Evolutionary conservation across 2,113 vertebrate genomes (phyloP).

Genomic region (Marcusenius ussheri): DNA sequence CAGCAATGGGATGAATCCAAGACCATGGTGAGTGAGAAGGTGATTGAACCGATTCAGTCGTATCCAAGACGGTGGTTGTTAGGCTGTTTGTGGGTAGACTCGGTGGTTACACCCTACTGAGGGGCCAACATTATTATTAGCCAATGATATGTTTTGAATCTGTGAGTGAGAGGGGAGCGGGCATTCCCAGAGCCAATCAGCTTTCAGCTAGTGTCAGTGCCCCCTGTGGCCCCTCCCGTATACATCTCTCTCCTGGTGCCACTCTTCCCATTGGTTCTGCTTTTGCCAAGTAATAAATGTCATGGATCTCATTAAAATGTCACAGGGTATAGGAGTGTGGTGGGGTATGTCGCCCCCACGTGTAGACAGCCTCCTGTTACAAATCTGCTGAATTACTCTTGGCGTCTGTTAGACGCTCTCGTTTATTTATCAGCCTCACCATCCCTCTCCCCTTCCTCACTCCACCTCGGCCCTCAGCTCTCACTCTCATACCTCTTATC

Average conservation of each 20-base stretch:
- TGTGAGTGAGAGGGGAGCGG: not conserved
- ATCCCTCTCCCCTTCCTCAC: not conserved
- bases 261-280: not conserved
- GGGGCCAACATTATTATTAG: not conserved
- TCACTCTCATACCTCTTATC: not conserved
- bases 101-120: not conserved
- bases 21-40: not conserved
- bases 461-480: not conserved
- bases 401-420: not conserved
- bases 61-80: not conserved
- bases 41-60: not conserved
- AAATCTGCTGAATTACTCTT: not conserved
- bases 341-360: not conserved
- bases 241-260: not conserved
- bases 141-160: not conserved
- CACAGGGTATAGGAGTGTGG: not conserved
- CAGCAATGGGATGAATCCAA: not conserved
- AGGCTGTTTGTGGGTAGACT: not conserved
- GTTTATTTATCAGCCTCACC: not conserved
- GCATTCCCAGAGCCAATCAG: not conserved
- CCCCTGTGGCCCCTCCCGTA: not conserved
- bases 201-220: not conserved
- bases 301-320: not conserved
- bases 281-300: not conserved
- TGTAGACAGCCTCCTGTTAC: not conserved